These are phyloP conservation scores for Parotocinclus haroldoi DNA, from an alignment of 2,797 vertebrate species.

Conservation along the genomic window DNA sequence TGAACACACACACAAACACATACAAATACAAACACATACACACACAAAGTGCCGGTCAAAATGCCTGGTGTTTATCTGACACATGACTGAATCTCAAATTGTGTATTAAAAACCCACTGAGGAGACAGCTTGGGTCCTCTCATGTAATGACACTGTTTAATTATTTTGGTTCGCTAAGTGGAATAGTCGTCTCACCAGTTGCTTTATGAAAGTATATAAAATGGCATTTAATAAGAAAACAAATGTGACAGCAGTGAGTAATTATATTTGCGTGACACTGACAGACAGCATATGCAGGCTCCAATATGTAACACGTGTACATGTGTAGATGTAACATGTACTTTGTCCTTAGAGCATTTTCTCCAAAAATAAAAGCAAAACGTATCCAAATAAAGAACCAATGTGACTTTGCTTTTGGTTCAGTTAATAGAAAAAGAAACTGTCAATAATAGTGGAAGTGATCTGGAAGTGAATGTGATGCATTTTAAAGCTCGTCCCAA, in stretches of 20 bases:
- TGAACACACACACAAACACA: too few species aligned
- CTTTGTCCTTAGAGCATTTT: too few species aligned
- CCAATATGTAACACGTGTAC: too few species aligned
- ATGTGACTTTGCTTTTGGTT: too few species aligned
- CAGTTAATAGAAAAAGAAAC: too few species aligned
- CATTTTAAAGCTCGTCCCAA: too few species aligned
- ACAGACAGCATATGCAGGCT: too few species aligned
- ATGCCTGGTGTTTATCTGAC: conserved; percentile 49
- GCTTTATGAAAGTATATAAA: conserved; percentile 39
- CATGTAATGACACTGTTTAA: conserved; percentile 39
- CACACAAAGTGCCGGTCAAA: conserved; percentile 45
- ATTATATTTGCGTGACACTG: background rate
- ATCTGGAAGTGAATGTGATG: too few species aligned
- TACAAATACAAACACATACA: conserved; percentile 30
- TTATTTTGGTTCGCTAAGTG: conserved; percentile 40
- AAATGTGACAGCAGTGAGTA: conserved; percentile 4
- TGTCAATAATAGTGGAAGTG: too few species aligned
- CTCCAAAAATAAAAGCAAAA: too few species aligned
- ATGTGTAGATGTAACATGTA: too few species aligned
- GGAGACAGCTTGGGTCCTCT: conserved; percentile 36
- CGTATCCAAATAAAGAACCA: too few species aligned
- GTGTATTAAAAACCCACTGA: conserved; percentile 45
- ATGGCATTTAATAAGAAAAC: background rate
- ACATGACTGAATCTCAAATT: conserved; percentile 44
- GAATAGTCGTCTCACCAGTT: conserved; percentile 34